These are phyloP conservation scores for Octodon degus DNA, from an alignment of 2,113 vertebrate genomes.

Conservation along the genomic window DNA sequence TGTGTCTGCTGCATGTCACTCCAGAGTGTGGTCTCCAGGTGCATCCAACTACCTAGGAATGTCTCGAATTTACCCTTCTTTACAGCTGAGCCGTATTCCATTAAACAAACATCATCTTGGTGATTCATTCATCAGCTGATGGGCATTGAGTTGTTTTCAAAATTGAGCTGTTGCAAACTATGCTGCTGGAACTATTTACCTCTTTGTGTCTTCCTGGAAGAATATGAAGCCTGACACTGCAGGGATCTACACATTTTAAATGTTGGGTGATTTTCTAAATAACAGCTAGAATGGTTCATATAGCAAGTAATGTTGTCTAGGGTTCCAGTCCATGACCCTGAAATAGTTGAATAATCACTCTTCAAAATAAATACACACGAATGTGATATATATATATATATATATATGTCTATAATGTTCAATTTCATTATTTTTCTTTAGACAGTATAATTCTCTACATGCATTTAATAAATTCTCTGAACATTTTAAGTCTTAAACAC, in stretches of 20 bases:
- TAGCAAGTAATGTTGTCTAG: background rate
- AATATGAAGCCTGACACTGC: too few relatives aligned
- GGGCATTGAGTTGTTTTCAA: too few relatives aligned
- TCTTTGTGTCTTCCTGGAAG: too few relatives aligned
- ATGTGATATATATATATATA: background rate
- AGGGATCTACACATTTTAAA: background rate
- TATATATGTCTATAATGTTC: background rate
- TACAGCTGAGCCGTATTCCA: too few relatives aligned
- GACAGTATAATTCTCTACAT: background rate
- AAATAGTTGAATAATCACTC: background rate
- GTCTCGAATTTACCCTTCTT: too few relatives aligned
- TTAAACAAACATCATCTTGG: too few relatives aligned
- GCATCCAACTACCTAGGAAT: too few relatives aligned
- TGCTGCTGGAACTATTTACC: too few relatives aligned
- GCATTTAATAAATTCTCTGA: background rate
- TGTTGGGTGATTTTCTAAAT: background rate
- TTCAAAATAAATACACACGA: background rate
- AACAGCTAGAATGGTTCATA: background rate
- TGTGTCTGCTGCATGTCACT: too few relatives aligned
- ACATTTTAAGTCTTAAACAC: background rate
- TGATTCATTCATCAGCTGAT: too few relatives aligned
- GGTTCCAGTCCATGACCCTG: background rate
- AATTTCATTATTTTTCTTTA: background rate
- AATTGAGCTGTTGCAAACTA: too few relatives aligned
- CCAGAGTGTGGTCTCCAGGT: too few relatives aligned